These are phyloP conservation scores for Cygnus atratus DNA, from an alignment of 2,113 vertebrate genomes.

Conservation along the genomic window DNA sequence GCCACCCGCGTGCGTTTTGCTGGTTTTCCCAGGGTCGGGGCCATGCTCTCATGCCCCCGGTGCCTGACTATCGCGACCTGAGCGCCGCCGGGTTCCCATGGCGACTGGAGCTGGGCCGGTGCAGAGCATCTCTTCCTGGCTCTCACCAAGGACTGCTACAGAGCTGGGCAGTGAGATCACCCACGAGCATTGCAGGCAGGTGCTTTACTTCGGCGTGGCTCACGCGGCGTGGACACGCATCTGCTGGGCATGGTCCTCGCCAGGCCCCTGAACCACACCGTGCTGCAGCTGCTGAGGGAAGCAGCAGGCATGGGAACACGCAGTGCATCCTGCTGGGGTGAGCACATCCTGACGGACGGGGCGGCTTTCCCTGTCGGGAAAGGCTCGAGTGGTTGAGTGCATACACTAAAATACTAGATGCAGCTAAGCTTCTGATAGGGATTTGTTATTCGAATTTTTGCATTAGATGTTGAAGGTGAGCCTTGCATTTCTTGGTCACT, in stretches of 20 bases:
- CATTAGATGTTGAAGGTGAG: background rate
- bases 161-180: background rate
- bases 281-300: rapidly evolving
- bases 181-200: background rate
- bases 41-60: background rate
- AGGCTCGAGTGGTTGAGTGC: background rate
- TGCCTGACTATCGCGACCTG: background rate
- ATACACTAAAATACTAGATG: background rate
- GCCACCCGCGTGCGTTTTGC: background rate
- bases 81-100: slow-evolving; percentile 27
- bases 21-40: background rate
- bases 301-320: background rate
- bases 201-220: background rate
- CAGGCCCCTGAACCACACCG: background rate
- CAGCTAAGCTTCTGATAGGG: background rate
- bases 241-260: background rate
- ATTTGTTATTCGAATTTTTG: background rate
- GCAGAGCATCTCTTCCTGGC: background rate
- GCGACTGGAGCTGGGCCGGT: background rate
- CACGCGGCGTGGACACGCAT: rapidly evolving
- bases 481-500: background rate
- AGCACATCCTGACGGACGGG: slow-evolving; percentile 1
- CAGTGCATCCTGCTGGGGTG: background rate
- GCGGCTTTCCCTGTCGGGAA: background rate
- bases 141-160: background rate